A percentile compares a stretch with the other conserved stretches of the same genome.
Evolutionary conservation across 2,888 invertebrate genomes (phyloP).

Genomic region (Cosmopolites sordidus): DNA sequence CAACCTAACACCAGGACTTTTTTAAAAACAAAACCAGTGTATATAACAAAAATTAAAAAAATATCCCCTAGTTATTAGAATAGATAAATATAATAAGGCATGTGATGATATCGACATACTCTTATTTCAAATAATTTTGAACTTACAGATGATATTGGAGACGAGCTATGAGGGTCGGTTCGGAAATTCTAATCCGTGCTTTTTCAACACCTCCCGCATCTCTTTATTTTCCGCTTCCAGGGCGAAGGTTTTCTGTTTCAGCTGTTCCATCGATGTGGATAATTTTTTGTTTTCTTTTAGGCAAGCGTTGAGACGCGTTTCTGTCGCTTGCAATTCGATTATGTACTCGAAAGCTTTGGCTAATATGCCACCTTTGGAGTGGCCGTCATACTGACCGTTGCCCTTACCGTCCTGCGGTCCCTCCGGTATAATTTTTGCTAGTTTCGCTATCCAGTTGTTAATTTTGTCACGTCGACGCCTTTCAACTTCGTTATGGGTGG

Average conservation of each 20-base stretch:
- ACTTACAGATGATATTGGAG: conserved; percentile 4
- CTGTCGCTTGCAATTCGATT: conserved; percentile 72
- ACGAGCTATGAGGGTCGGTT: conserved; percentile 14
- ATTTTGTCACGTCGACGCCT: conserved; percentile 91
- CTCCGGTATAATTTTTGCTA: conserved; percentile 86
- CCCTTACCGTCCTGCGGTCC: conserved; percentile 54
- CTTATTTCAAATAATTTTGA: conserved; percentile 16
- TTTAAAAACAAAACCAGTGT: too few relatives aligned
- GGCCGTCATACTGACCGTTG: conserved; percentile 57
- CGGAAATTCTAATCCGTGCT: conserved; percentile 55
- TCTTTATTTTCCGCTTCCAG: conserved; percentile 73
- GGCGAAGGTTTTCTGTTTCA: conserved; percentile 67
- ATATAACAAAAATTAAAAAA: too few relatives aligned
- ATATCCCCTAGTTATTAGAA: too few relatives aligned
- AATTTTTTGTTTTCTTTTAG: conserved; percentile 67
- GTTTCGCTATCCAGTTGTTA: conserved; percentile 92
- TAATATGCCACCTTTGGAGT: conserved; percentile 93
- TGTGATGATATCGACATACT: conserved; percentile 5
- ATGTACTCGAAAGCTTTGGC: conserved; percentile 96
- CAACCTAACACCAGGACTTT: too few relatives aligned
- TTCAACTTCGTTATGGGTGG: conserved; percentile 95
- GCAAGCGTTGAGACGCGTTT: conserved; percentile 65
- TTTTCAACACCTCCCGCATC: conserved; percentile 62
- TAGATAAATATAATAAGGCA: not conserved
- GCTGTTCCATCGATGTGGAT: conserved; percentile 62